Percentiles rank a stretch among this genome's conserved stretches.
These are phyloP conservation scores for Pangasianodon hypophthalmus DNA, from an alignment of 2,113 vertebrate species.

Conservation along the genomic window DNA sequence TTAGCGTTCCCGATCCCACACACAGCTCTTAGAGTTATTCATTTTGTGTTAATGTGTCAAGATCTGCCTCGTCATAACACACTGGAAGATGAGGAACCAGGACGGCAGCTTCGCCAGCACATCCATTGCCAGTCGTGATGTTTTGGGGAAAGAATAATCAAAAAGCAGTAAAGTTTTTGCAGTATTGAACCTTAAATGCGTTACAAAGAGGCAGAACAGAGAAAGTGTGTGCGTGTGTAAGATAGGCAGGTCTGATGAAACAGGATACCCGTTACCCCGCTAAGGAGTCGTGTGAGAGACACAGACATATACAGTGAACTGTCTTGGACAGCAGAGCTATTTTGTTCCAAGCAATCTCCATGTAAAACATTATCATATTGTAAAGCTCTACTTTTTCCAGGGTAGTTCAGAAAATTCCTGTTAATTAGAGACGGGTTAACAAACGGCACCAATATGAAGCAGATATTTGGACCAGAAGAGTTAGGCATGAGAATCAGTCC, in stretches of 20 bases:
- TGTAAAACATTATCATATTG: background rate
- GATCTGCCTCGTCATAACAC: slow-evolving; percentile 55
- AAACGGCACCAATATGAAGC: slow-evolving; percentile 17
- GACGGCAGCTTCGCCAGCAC: slow-evolving; percentile 20
- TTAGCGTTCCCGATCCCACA: slow-evolving; percentile 51
- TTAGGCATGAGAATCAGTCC: slow-evolving; percentile 14
- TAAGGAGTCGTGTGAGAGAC: slow-evolving; percentile 9
- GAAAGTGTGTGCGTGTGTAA: slow-evolving; percentile 14
- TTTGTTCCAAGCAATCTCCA: background rate
- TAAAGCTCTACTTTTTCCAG: slow-evolving; percentile 49
- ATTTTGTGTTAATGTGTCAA: slow-evolving; percentile 53
- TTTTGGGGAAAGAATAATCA: background rate
- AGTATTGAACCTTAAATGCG: slow-evolving; percentile 4
- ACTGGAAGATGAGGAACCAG: slow-evolving; percentile 11
- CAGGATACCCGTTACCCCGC: slow-evolving; percentile 17
- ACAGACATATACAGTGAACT: slow-evolving; percentile 33
- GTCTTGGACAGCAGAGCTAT: slow-evolving; percentile 46
- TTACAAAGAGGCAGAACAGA: slow-evolving; percentile 58
- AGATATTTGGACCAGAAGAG: slow-evolving; percentile 27
- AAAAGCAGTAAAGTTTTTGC: background rate
- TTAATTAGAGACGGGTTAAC: slow-evolving; percentile 38
- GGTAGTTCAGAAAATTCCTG: slow-evolving; percentile 41
- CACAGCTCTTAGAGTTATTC: slow-evolving; percentile 45
- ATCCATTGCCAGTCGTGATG: background rate
- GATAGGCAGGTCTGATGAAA: slow-evolving; percentile 34